Evolutionary conservation across 2,888 invertebrate genomes (phyloP).

Genomic region (Molorchus minor): DNA sequence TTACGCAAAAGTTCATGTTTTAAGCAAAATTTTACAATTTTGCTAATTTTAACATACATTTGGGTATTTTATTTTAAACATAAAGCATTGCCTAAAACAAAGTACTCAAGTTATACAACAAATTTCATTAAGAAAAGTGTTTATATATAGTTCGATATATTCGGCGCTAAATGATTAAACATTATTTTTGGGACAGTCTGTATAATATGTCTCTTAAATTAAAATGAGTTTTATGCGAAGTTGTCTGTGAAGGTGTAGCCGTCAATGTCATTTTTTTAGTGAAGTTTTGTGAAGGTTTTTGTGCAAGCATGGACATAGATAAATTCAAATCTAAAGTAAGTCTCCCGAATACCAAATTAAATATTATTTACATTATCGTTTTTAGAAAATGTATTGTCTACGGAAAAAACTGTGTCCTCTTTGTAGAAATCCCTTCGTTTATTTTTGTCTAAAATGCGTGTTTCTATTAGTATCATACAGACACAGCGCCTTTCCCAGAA

Average conservation of each 20-base stretch:
- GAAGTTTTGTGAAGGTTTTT: slow-evolving; percentile 7
- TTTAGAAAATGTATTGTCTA: slow-evolving; percentile 1
- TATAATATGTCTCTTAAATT: not conserved
- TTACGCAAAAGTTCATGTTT: too few relatives aligned
- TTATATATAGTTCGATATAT: too few relatives aligned
- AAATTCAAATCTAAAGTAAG: slow-evolving; percentile 30
- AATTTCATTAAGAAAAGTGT: too few relatives aligned
- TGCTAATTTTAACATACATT: too few relatives aligned
- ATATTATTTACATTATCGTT: slow-evolving; percentile 6
- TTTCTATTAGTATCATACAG: not conserved
- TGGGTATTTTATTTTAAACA: too few relatives aligned
- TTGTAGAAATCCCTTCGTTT: not conserved
- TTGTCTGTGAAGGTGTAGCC: not conserved
- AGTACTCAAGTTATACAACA: too few relatives aligned
- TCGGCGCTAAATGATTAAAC: too few relatives aligned
- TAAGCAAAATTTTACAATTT: too few relatives aligned
- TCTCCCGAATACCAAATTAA: not conserved
- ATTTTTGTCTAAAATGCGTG: slow-evolving; percentile 5
- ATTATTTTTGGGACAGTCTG: too few relatives aligned
- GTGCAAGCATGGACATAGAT: slow-evolving; percentile 20
- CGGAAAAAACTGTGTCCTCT: slow-evolving; percentile 3
- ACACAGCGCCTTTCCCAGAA: not conserved
- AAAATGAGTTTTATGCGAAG: not conserved
- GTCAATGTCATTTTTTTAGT: slow-evolving; percentile 9
- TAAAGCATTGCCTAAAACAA: too few relatives aligned